Evolutionary conservation across 2,888 invertebrate species (phyloP), one percentile per base, ranked within the genome.

Genomic region (Eupithecia pulchellata): DNA sequence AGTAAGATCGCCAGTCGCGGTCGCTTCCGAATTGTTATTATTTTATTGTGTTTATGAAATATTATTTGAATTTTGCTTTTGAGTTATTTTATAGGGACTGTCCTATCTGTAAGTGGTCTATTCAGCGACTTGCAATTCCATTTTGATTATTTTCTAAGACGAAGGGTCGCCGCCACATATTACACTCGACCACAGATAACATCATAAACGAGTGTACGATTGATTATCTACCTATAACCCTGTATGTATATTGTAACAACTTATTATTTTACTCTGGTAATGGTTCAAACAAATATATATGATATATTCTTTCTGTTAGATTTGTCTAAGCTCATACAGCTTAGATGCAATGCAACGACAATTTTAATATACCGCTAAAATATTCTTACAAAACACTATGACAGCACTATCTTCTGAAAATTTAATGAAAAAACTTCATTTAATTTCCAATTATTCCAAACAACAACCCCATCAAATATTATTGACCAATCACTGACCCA

Each of bases 1-100:
- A 93, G 64, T 62, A 39, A 77, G 76, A 80, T 82, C 80, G 82
- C 81, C 82, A 78, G 72, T 78, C 82, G 79, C 78, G 77, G 81
- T 79, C 78, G 79, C 80, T 83, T 83, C 83, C 88, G 86, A 74
- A 75, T 68, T 71, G 66, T 75, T 75, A 71, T 76, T 75, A 73
- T 75, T 69, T 72, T 72, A 69, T 69, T 72, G 72, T 72, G 62
- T 70, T 73, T 80, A 57, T 72, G 80, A 79, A 80, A 75, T 75
- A 74, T 70, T 80, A 80, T 84, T 84, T 77, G 81, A 81, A 77
- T 81, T 76, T 80, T 73, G 60, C 39, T 64, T 73, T 68, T 61
- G 42, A 58, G 57, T 27, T 29, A 29, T 57, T 57, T 52, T 52
- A 47, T 20, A 30, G 34, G 36, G 55, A 36, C n/a, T n/a, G 30